Evolutionary conservation across 2,888 invertebrate species (phyloP).

Genomic region (Euzetes globulus): DNA sequence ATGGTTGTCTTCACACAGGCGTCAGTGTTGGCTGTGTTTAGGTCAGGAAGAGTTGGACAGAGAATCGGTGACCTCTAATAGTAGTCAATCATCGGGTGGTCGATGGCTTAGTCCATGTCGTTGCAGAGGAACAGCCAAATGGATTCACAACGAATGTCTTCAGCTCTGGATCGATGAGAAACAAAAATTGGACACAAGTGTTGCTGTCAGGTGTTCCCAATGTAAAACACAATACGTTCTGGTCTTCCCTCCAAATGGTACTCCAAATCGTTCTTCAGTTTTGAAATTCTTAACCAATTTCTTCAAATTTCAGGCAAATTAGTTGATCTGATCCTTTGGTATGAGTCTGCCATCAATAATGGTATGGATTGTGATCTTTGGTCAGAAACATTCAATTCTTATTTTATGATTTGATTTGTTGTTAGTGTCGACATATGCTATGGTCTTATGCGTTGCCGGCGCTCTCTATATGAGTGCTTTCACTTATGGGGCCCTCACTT

Average conservation of each 20-base stretch:
- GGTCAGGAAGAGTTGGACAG: constrained; percentile 67
- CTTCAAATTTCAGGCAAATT: neutral
- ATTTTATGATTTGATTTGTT: no score
- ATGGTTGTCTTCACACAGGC: constrained; percentile 25
- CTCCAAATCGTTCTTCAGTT: neutral
- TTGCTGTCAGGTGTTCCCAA: constrained; percentile 56
- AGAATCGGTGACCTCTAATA: neutral
- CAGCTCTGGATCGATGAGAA: constrained; percentile 88
- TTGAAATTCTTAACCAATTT: neutral
- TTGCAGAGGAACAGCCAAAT: constrained; percentile 64
- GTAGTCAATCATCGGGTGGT: neutral
- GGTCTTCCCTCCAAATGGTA: constrained; percentile 61
- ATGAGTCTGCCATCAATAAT: neutral
- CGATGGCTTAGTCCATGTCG: constrained; percentile 84
- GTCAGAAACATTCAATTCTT: no score
- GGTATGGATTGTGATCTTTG: constrained; percentile 22
- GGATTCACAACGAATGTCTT: constrained; percentile 79
- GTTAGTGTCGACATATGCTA: constrained; percentile 31
- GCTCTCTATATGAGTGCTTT: constrained; percentile 54
- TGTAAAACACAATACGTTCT: constrained; percentile 93
- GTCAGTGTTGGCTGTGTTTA: constrained; percentile 91
- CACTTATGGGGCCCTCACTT: constrained; percentile 41
- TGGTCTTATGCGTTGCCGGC: constrained; percentile 65
- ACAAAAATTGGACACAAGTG: constrained; percentile 40
- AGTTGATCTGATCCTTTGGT: constrained; percentile 4